Base-by-base conservation (phyloP, 2,888 invertebrate species). In the Lochmaea capreae region DNA sequence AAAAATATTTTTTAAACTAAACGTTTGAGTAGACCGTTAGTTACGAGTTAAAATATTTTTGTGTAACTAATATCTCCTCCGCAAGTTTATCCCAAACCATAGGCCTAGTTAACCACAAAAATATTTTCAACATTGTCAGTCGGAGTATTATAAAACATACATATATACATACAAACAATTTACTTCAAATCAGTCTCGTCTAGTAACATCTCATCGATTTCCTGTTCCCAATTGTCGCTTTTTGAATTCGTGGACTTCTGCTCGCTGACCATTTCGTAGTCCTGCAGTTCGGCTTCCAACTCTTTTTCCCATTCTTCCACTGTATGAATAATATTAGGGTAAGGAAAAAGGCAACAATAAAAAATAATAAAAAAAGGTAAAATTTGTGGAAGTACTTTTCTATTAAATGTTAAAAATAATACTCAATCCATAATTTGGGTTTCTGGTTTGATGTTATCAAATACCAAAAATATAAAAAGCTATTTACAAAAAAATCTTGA, bases 221-320 rank as follows among this genome's bases (percentile, higher is more conserved):
- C 87, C 76, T 86, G 83, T 72, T 88, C 87, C 86, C 87, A 86
- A 76, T 86, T 86, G 75, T 85, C 85, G 71, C 82, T 85, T 79
- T 84, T 86, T 16, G 85, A 84, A 81, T 88, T 88, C 43, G 88
- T 88, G 0, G 88, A 88, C 79, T 87, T 87, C 74, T 89, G 88
- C 79, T 90, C 91, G 75, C 89, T 89, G 59, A 97, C 96, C 81
- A 97, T 95, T 88, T 98, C 97, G 88, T 95, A 98, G 86, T 97
- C 97, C 87, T 96, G 96, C 81, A 98, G 90, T 88, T 98, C 97
- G 66, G 96, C 96, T 86, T 97, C 97, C 85, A 98, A 89, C 88
- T 98, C 97, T 86, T 95, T 95, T 89, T 98, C 98, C 97, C 97
- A 97, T 90, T 97, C 96, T 88, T 96, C 95, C 93, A 87, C 87